Evolutionary conservation across 2,797 vertebrate species (phyloP), one percentile per base, ranked within the genome.

Genomic region (Argyrosomus regius): DNA sequence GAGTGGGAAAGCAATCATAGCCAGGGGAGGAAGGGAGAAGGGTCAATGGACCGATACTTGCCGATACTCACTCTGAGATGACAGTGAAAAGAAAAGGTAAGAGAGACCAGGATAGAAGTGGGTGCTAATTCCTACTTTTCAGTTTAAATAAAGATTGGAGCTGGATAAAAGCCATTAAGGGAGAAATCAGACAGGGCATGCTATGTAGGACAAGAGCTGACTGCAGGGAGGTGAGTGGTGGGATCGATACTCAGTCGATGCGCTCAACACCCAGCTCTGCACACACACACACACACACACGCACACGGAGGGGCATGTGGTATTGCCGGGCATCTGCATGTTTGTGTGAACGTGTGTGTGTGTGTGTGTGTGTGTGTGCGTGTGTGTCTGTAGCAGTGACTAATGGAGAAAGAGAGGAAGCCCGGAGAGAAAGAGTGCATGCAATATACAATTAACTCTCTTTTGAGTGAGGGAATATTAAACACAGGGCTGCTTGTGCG

Each of bases 111-210:
- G 84, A 87, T 76, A 90, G 84, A 92, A 93, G 89, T 91, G 95
- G 92, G 93, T 94, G 95, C 94, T 95, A 95, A 95, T 95, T 95
- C 95, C 94, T 96, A 94, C 94, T 95, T 96, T 96, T 95, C 94
- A 95, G 95, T 95, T 96, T 96, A 96, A 96, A 96, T 96, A 96
- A 96, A 96, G 95, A 95, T 95, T 93, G 95, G 94, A 93, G 95
- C 93, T 95, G 92, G 96, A 96, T 96, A 95, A 96, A 95, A 96
- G 95, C 95, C 94, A 96, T 96, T 96, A 96, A 95, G 94, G 93
- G 94, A 96, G 95, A 95, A 96, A 96, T 96, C 95, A 96, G 95
- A 95, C 95, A 95, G 94, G 94, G 93, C 94, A 93, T 94, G 93
- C 94, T 94, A 96, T 96, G 95, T 95, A 95, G 96, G 95, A 96